Conservation (phyloP, 2,113 vertebrate species). For the Pollachius pollachius region DNA sequence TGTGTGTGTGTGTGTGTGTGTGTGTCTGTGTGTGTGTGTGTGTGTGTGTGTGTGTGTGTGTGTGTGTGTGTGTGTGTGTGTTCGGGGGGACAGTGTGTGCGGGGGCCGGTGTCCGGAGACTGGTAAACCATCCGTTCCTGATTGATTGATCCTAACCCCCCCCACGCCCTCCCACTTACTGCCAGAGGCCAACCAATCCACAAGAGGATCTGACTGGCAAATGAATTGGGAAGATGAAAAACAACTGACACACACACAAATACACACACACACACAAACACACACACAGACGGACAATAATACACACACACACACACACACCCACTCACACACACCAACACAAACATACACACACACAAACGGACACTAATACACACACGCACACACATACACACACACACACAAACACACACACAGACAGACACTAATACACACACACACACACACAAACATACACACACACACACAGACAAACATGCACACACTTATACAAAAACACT, state of each 20-base stretch:
- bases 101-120: slow-evolving; percentile 1
- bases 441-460: neutral
- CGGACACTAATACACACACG: neutral
- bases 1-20: too few relatives aligned
- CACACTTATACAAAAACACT: neutral
- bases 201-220: slow-evolving; percentile 29
- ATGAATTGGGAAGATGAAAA: slow-evolving; percentile 24
- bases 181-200: slow-evolving; percentile 9
- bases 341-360: neutral
- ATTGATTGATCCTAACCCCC: slow-evolving; percentile 24
- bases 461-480: neutral
- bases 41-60: too few relatives aligned
- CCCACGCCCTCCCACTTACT: neutral
- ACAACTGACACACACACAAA: neutral
- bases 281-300: neutral
- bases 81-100: neutral
- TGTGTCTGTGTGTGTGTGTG: too few relatives aligned
- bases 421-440: too few relatives aligned
- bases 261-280: neutral
- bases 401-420: neutral
- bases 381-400: neutral
- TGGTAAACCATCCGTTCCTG: slow-evolving; percentile 11
- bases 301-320: neutral
- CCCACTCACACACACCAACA: neutral
- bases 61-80: too few relatives aligned